Evolutionary conservation across 2,888 invertebrate species (phyloP).

Genomic region (Eristalinus sepulchralis): DNA sequence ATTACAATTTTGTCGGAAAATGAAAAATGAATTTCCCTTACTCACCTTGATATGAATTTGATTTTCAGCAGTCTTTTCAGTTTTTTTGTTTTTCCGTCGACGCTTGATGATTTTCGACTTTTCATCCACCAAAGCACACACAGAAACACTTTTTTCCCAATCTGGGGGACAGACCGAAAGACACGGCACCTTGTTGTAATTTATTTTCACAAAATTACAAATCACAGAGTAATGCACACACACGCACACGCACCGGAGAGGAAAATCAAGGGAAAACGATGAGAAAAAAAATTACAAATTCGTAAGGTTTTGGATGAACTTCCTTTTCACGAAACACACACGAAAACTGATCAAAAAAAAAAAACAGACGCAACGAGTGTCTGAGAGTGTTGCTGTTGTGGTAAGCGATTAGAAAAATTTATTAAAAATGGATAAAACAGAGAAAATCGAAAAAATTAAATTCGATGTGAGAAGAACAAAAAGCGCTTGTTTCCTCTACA

Average conservation of each 20-base stretch:
- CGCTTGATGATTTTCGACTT: slow-evolving; percentile 1
- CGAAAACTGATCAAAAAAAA: neutral
- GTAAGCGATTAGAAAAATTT: slow-evolving; percentile 38
- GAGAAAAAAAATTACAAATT: neutral
- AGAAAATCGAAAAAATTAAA: slow-evolving; percentile 60
- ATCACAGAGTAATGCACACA: neutral
- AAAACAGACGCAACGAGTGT: neutral
- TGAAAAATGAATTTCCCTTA: neutral
- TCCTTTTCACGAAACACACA: slow-evolving; percentile 34
- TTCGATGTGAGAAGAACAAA: slow-evolving; percentile 64
- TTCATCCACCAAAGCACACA: neutral
- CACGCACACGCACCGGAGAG: slow-evolving; percentile 10
- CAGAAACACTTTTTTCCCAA: neutral
- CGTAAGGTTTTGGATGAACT: neutral
- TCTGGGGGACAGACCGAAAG: neutral
- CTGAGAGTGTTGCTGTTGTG: slow-evolving; percentile 2
- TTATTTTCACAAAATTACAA: neutral
- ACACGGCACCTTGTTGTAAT: neutral
- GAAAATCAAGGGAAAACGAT: neutral
- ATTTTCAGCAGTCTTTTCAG: slow-evolving; percentile 28
- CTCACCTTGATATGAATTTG: slow-evolving; percentile 67
- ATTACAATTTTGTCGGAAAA: neutral
- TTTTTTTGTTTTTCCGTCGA: neutral
- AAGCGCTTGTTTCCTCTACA: slow-evolving; percentile 58
- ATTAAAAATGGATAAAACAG: slow-evolving; percentile 50